phyloP scores from a whole-genome alignment of 2,797 vertebrate genomes.

The Cygnus olor region DNA sequence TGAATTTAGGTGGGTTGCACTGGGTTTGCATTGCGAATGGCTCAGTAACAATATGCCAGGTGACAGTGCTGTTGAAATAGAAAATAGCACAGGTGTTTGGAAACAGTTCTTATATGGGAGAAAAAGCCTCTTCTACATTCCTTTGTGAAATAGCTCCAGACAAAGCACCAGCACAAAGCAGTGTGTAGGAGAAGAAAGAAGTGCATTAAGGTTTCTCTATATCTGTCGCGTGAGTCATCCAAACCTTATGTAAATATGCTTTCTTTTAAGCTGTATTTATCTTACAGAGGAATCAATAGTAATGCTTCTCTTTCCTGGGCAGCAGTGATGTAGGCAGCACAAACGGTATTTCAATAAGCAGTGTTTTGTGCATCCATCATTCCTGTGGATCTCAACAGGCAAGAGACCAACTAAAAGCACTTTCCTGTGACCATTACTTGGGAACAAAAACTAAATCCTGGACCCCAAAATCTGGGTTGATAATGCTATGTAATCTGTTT shows the following conservation, averaged over 20 bases:
- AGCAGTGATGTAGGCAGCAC: background rate
- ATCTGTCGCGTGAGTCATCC: constrained; percentile 25
- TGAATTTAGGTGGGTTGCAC: background rate
- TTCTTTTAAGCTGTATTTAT: background rate
- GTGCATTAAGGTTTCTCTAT: background rate
- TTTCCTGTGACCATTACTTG: accelerated
- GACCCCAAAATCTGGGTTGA: background rate
- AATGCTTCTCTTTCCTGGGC: background rate
- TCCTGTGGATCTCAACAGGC: background rate
- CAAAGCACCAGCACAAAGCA: background rate
- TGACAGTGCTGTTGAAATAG: background rate
- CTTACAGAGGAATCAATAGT: background rate
- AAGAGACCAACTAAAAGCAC: background rate
- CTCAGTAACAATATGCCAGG: background rate
- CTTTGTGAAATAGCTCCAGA: constrained; percentile 16
- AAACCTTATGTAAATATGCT: constrained; percentile 24
- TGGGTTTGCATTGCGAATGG: background rate
- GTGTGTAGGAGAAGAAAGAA: background rate
- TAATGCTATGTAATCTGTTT: background rate
- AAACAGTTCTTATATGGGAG: background rate
- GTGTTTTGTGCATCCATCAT: accelerated
- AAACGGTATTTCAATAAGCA: background rate
- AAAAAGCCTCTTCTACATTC: background rate
- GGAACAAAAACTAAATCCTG: background rate
- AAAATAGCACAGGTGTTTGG: background rate